Evolutionary conservation across 2,888 invertebrate species (phyloP).

Genomic region (Brachypalpus laphriformis): DNA sequence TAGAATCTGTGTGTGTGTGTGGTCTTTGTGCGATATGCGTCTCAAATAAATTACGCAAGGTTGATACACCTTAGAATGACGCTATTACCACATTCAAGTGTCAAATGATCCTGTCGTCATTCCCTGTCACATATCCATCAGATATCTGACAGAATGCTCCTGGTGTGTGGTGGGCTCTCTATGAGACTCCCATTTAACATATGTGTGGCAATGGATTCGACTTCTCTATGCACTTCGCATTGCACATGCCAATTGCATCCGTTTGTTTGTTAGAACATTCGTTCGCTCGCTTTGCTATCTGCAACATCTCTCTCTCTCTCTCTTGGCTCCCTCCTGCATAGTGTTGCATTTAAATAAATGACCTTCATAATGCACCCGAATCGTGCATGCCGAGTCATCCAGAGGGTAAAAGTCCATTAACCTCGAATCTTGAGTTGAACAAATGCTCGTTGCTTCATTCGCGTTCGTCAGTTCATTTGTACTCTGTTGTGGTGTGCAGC

Average conservation of each 20-base stretch:
- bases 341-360: constrained; percentile 74
- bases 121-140: constrained; percentile 42
- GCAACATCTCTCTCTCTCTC: not conserved
- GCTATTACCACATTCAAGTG: constrained; percentile 8
- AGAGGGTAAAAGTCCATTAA: constrained; percentile 75
- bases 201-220: constrained; percentile 34
- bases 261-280: constrained; percentile 42
- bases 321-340: constrained; percentile 30
- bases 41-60: constrained; percentile 3
- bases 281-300: not conserved
- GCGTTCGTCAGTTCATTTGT: constrained; percentile 59
- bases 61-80: constrained; percentile 14
- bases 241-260: constrained; percentile 70
- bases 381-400: constrained; percentile 73
- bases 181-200: constrained; percentile 22
- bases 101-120: constrained; percentile 56
- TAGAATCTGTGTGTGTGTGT: not conserved
- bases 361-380: constrained; percentile 74
- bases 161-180: not conserved
- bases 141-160: constrained; percentile 1
- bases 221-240: constrained; percentile 31
- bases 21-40: too few relatives aligned
- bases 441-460: constrained; percentile 70
- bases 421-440: constrained; percentile 73
- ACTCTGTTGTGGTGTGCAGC: not conserved